phyloP scores from a whole-genome alignment of 2,113 vertebrate genomes.

The Echinops telfairi region DNA sequence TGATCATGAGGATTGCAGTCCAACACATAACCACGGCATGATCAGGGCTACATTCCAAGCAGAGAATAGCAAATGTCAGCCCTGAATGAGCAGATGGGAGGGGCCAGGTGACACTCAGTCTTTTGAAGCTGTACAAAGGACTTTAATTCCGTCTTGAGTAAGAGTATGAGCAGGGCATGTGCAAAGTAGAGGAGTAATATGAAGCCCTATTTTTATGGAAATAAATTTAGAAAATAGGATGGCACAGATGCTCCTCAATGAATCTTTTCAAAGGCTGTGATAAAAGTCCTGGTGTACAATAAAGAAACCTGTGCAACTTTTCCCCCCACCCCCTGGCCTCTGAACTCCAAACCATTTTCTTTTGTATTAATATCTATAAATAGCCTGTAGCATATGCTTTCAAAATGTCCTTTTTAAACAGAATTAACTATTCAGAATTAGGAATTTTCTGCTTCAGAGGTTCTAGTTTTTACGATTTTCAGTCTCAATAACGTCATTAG shows the following conservation, averaged over 20 bases:
- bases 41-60: neutral
- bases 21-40: too few species aligned
- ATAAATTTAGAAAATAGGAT: neutral
- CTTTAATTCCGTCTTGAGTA: too few species aligned
- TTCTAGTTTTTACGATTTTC: neutral
- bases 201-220: neutral
- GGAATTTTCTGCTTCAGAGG: neutral
- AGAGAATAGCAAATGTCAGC: too few species aligned
- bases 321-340: neutral
- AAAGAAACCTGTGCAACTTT: neutral
- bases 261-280: neutral
- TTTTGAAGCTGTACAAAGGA: neutral
- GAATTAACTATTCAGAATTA: slow-evolving; percentile 6
- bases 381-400: neutral
- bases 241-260: neutral
- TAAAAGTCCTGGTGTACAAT: neutral
- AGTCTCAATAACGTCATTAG: neutral
- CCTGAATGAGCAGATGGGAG: neutral
- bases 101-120: neutral
- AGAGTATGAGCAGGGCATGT: too few species aligned
- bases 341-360: neutral
- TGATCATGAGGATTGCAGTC: too few species aligned
- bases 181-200: neutral
- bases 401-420: neutral
- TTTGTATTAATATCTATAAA: neutral